phyloP scores from a whole-genome alignment of 2,888 invertebrate species.

The Malachius bipustulatus region DNA sequence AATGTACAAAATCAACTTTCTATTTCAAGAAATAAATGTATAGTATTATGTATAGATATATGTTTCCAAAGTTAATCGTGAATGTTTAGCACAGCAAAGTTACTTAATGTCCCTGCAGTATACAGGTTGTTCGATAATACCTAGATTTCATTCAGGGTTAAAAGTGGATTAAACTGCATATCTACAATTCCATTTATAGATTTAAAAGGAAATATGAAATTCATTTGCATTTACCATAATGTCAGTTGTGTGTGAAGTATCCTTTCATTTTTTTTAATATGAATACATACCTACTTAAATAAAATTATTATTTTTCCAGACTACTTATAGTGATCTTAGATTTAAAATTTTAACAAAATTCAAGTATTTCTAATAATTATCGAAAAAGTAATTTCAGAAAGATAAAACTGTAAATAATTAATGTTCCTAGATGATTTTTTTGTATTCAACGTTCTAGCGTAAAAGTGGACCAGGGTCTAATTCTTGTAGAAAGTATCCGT shows the following conservation, averaged over 20 bases:
- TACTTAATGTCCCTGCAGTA: constrained; percentile 18
- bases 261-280: too few relatives aligned
- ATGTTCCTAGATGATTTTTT: constrained; percentile 13
- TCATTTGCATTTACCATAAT: too few relatives aligned
- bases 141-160: constrained; percentile 23
- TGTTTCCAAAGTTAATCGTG: constrained; percentile 28
- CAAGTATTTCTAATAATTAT: not conserved
- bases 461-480: constrained; percentile 35
- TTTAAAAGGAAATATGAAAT: too few relatives aligned
- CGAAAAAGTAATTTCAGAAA: constrained; percentile 8
- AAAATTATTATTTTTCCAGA: too few relatives aligned
- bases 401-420: constrained; percentile 11
- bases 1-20: constrained; percentile 25
- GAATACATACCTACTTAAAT: too few relatives aligned
- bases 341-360: too few relatives aligned
- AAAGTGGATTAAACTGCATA: constrained; percentile 21
- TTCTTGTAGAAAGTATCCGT: constrained; percentile 19
- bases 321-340: too few relatives aligned
- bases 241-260: too few relatives aligned
- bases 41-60: constrained; percentile 23
- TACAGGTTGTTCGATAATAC: constrained; percentile 20
- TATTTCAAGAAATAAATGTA: constrained; percentile 25
- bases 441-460: constrained; percentile 32
- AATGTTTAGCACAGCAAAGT: constrained; percentile 25
- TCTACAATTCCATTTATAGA: constrained; percentile 19